Evolutionary conservation across 2,888 invertebrate genomes (phyloP).

Genomic region (Morpho achilles): DNA sequence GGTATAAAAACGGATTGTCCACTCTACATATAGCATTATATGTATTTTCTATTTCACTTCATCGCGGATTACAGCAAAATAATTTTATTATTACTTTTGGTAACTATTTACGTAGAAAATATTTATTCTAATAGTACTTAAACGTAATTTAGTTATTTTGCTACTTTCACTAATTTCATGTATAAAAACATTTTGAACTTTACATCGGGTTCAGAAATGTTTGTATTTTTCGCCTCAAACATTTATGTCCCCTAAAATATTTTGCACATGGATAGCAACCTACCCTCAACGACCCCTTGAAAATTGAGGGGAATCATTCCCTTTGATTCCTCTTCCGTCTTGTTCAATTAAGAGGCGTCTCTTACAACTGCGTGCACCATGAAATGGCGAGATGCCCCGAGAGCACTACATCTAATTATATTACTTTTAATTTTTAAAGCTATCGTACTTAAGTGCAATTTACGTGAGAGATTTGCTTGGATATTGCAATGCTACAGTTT

Average conservation of each 20-base stretch:
- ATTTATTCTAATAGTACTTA: no score
- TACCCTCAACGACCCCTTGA: slow-evolving; percentile 64
- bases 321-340: slow-evolving; percentile 74
- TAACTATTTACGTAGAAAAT: no score
- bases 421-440: slow-evolving; percentile 29
- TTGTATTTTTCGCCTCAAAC: slow-evolving; percentile 17
- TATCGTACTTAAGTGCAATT: slow-evolving; percentile 14
- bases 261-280: slow-evolving; percentile 67
- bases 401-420: slow-evolving; percentile 39
- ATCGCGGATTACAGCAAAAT: no score
- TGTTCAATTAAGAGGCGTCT: slow-evolving; percentile 76
- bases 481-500: slow-evolving; percentile 9
- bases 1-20: no score
- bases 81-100: no score
- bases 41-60: no score
- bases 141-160: no score
- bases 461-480: slow-evolving; percentile 9
- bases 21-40: no score
- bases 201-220: slow-evolving; percentile 14
- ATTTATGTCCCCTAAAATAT: slow-evolving; percentile 53
- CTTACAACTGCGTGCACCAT: slow-evolving; percentile 42
- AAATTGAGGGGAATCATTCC: slow-evolving; percentile 73
- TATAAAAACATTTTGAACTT: neutral
- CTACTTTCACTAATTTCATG: no score
- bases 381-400: slow-evolving; percentile 41